A percentile compares a stretch with the other conserved stretches of the same genome.
Evolutionary conservation across 2,797 vertebrate species (phyloP).

Genomic region (Alcedo atthis): DNA sequence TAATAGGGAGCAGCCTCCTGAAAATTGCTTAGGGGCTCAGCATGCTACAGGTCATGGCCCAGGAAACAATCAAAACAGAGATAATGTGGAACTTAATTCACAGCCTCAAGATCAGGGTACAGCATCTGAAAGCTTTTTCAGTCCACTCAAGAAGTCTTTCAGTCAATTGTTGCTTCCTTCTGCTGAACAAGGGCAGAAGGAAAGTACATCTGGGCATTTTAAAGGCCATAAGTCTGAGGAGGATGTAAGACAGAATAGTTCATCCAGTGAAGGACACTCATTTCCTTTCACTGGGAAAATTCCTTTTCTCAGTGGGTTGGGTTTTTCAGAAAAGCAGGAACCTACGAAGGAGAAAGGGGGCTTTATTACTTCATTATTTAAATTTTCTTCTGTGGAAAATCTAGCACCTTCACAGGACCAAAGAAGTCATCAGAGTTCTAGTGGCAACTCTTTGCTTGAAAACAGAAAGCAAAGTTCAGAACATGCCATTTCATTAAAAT

Average conservation of each 20-base stretch:
- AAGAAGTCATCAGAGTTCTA: neutral
- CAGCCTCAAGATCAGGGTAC: constrained; percentile 20
- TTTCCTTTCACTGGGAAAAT: constrained; percentile 77
- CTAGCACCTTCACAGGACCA: constrained; percentile 50
- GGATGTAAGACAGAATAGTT: constrained; percentile 58
- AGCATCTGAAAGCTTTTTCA: constrained; percentile 80
- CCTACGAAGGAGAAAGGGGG: constrained; percentile 75
- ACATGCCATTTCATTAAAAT: constrained; percentile 43
- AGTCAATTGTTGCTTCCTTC: constrained; percentile 85
- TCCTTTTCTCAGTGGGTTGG: constrained; percentile 72
- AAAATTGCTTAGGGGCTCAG: neutral
- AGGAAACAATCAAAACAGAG: neutral
- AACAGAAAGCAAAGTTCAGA: neutral
- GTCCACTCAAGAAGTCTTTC: constrained; percentile 89
- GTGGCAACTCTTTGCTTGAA: neutral
- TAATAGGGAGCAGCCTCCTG: neutral
- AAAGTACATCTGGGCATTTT: constrained; percentile 58
- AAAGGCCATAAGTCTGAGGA: constrained; percentile 81
- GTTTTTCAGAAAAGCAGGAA: constrained; percentile 79
- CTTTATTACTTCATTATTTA: constrained; percentile 83
- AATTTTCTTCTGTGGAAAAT: constrained; percentile 83
- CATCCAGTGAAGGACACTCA: constrained; percentile 61
- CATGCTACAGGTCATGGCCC: neutral
- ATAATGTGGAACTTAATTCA: neutral
- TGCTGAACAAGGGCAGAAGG: constrained; percentile 71